Evolutionary conservation across 2,888 invertebrate genomes (phyloP), one percentile per base, ranked within the genome.

Genomic region (Heteromurus nitidus): DNA sequence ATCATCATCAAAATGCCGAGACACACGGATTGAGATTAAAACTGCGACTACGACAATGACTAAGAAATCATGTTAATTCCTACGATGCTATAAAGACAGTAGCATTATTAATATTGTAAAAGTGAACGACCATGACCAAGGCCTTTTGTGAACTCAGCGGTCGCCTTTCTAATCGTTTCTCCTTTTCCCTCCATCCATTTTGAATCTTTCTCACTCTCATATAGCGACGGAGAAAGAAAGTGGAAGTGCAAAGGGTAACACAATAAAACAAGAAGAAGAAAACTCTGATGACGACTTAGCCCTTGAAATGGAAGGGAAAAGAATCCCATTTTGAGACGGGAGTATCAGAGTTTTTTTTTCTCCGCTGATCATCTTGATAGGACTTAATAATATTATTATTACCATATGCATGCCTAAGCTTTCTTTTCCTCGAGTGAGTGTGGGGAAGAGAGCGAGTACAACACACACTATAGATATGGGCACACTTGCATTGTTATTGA

Each of bases 21-120:
- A n/a, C n/a, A n/a, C n/a, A n/a, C n/a, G n/a, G n/a, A n/a, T n/a
- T n/a, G n/a, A n/a, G n/a, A n/a, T n/a, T n/a, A n/a, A n/a, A n/a
- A n/a, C n/a, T n/a, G n/a, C n/a, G n/a, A n/a, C n/a, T n/a, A n/a
- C n/a, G n/a, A n/a, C n/a, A n/a, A n/a, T 44, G 26, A 60, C 58
- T 76, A 36, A 28, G 42, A 60, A 76, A 67, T 68, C 76, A 68
- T 36, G 60, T 69, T 77, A 77, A 69, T 77, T 77, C 76, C 68
- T 77, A 44, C 62, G 69, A 60, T 74, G 73, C 36, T 55, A 20
- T 64, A 55, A 20, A 55, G 55, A 36, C 7, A 55, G 55, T 55
- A 11, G 26, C 72, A 50, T 73, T 80, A 80, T 67, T 80, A 80
- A 80, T 80, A 72, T 47, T 65, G 67, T 79, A 80, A 80, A 80